A percentile compares a stretch with the other conserved stretches of the same genome.
Conservation (phyloP, 2,797 vertebrate species). For the Mallotus villosus region DNA sequence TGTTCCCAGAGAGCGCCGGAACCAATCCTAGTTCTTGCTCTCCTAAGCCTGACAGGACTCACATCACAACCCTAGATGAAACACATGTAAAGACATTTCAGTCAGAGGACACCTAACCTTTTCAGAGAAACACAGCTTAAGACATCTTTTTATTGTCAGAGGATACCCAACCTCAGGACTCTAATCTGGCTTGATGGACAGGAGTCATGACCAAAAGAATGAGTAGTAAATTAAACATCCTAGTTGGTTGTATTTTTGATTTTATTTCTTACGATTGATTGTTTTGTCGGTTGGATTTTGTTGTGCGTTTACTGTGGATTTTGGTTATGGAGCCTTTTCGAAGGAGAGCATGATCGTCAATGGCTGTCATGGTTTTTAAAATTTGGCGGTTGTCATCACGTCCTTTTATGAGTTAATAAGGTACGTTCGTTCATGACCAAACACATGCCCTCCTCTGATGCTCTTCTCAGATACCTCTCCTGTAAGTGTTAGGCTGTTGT, state of each 20-base stretch:
- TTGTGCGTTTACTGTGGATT: neutral
- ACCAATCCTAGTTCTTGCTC: constrained; percentile 83
- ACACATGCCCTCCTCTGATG: too few species aligned
- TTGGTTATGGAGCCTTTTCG: too few species aligned
- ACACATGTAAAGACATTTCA: constrained; percentile 16
- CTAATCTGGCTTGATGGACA: constrained; percentile 48
- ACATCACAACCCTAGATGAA: constrained; percentile 35
- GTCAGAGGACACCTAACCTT: constrained; percentile 4
- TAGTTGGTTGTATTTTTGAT: constrained; percentile 4
- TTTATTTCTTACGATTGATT: neutral
- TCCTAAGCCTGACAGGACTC: constrained; percentile 40
- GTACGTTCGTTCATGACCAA: too few species aligned
- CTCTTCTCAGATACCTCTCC: too few species aligned
- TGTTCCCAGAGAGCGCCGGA: constrained; percentile 70
- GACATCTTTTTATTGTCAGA: constrained; percentile 42
- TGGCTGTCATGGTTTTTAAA: too few species aligned
- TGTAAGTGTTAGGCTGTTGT: too few species aligned
- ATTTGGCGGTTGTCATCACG: too few species aligned
- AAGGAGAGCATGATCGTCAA: too few species aligned
- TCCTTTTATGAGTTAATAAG: too few species aligned
- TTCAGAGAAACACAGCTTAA: neutral
- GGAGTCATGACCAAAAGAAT: constrained; percentile 92
- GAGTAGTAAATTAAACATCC: constrained; percentile 82
- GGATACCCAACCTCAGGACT: constrained; percentile 46
- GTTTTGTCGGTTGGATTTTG: neutral